phyloP scores from a whole-genome alignment of 2,797 vertebrate species.

The Syncerus caffer region DNA sequence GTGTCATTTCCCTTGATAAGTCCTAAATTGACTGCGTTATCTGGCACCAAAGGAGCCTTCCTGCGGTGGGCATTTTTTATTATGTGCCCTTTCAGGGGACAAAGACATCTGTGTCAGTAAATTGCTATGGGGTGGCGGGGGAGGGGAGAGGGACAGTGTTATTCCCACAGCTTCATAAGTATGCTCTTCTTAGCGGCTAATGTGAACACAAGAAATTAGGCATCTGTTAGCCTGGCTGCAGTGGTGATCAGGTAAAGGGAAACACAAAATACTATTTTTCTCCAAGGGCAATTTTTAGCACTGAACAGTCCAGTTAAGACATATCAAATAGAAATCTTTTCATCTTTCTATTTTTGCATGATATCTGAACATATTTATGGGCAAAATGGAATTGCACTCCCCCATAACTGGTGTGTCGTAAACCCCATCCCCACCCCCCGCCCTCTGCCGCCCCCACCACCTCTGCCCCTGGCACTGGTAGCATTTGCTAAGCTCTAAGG shows the following conservation, averaged over 20 bases:
- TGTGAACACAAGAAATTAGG: slow-evolving; percentile 70
- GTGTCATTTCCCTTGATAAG: slow-evolving; percentile 87
- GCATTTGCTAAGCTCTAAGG: background rate
- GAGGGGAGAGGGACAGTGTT: slow-evolving; percentile 69
- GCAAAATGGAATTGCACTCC: background rate
- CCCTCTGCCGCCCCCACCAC: too few species aligned
- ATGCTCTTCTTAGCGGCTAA: slow-evolving; percentile 74
- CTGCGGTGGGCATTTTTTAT: slow-evolving; percentile 81
- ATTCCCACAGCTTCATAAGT: slow-evolving; percentile 73
- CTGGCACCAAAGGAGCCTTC: slow-evolving; percentile 83
- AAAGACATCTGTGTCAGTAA: slow-evolving; percentile 79
- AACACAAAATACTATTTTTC: slow-evolving; percentile 47
- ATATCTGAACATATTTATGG: background rate
- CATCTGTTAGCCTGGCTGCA: slow-evolving; percentile 49
- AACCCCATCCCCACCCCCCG: too few species aligned
- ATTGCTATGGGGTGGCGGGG: slow-evolving; percentile 35
- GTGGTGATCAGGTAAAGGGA: slow-evolving; percentile 47
- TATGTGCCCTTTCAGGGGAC: slow-evolving; percentile 82
- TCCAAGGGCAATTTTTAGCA: slow-evolving; percentile 42
- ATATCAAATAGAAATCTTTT: slow-evolving; percentile 26
- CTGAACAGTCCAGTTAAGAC: slow-evolving; percentile 32
- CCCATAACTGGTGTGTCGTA: background rate
- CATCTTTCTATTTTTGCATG: background rate
- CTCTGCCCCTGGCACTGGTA: background rate
- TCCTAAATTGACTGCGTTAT: slow-evolving; percentile 86